Evolutionary conservation across 2,888 invertebrate species (phyloP).

Genomic region (Teinopalpus imperialis): DNA sequence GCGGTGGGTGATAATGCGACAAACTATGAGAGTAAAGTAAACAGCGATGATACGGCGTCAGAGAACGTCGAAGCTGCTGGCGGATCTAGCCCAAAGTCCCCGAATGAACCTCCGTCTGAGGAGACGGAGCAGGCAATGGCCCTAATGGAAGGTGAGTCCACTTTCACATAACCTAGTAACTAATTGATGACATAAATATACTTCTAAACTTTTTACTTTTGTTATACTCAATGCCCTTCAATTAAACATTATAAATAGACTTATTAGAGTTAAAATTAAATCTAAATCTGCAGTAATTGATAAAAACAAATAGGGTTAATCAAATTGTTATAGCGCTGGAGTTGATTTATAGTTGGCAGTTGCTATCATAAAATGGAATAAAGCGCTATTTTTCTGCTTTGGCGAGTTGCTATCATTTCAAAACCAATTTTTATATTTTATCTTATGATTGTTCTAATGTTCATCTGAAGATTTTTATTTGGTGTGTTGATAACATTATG

Average conservation of each 20-base stretch:
- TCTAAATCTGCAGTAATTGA: too few relatives aligned
- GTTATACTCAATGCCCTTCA: too few relatives aligned
- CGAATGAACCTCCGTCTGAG: slow-evolving; percentile 37
- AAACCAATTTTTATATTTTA: too few relatives aligned
- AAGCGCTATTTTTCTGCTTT: background rate
- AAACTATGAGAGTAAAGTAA: slow-evolving; percentile 54
- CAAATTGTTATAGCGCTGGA: background rate
- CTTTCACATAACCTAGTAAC: slow-evolving; percentile 40
- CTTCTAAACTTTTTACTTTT: slow-evolving; percentile 29
- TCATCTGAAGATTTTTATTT: too few relatives aligned
- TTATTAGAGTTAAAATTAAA: too few relatives aligned
- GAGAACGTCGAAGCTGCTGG: slow-evolving; percentile 42
- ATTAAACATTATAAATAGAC: too few relatives aligned
- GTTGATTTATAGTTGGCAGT: background rate
- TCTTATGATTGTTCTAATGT: too few relatives aligned
- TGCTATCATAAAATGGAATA: slow-evolving; percentile 3
- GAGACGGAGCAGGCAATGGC: slow-evolving; percentile 37
- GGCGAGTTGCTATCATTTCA: slow-evolving; percentile 3
- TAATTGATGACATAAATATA: slow-evolving; percentile 33
- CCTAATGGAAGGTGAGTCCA: slow-evolving; percentile 30
- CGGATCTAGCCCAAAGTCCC: slow-evolving; percentile 39
- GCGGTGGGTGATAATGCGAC: slow-evolving; percentile 72
- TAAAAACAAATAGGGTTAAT: background rate
- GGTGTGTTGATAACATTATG: too few relatives aligned
- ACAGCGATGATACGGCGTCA: slow-evolving; percentile 45